Evolutionary conservation across 2,113 vertebrate species (phyloP).

Genomic region (Cercopithecus mona): DNA sequence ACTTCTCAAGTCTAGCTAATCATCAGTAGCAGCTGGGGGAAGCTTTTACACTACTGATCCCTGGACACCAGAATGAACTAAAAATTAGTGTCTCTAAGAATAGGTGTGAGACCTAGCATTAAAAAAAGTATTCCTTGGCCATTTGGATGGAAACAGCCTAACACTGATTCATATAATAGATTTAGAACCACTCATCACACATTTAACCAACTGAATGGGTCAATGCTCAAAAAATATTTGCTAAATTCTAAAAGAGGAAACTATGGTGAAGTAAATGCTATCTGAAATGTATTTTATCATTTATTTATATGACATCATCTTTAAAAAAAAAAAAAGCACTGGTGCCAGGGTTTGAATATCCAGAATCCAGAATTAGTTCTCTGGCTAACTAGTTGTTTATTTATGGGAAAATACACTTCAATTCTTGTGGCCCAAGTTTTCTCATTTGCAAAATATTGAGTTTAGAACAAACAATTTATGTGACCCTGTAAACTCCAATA

Average conservation of each 20-base stretch:
- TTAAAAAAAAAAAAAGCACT: background rate
- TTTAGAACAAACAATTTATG: background rate
- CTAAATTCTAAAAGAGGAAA: background rate
- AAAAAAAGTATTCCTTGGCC: background rate
- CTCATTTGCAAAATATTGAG: background rate
- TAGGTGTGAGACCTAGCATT: background rate
- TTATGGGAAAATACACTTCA: background rate
- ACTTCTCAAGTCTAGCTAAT: background rate
- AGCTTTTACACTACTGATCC: background rate
- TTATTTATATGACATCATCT: background rate
- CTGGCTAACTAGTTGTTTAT: background rate
- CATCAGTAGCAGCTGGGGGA: background rate
- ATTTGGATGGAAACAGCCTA: background rate
- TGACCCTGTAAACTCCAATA: rapidly evolving
- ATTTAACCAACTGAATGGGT: background rate
- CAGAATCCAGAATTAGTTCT: background rate
- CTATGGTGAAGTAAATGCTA: background rate
- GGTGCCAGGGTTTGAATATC: background rate
- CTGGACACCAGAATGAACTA: background rate
- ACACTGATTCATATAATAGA: background rate
- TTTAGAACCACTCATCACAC: background rate
- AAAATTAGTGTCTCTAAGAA: background rate
- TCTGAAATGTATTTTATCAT: background rate
- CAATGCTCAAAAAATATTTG: background rate
- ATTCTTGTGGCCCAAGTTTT: background rate